Percentiles rank a stretch among this genome's conserved stretches.
Evolutionary conservation across 2,797 vertebrate genomes (phyloP).

Genomic region (Phoxinus dragarum): DNA sequence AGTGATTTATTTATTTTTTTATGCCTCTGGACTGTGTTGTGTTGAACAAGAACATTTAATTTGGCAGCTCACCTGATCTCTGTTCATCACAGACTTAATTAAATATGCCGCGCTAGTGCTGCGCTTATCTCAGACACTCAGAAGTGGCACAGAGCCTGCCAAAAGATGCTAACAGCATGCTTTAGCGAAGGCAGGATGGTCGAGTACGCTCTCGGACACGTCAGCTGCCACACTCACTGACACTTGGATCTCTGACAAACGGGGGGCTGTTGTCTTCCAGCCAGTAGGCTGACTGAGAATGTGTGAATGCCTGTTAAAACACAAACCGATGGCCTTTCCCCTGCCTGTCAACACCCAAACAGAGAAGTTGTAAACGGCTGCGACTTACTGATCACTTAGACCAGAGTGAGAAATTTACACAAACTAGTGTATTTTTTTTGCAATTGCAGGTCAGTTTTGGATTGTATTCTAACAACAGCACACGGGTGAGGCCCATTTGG

Average conservation of each 20-base stretch:
- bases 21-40: constrained; percentile 70
- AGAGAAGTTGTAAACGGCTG: constrained; percentile 8
- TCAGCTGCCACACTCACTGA: constrained; percentile 51
- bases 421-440: background rate
- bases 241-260: constrained; percentile 60
- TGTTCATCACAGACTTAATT: constrained; percentile 18
- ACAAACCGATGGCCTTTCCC: constrained; percentile 58
- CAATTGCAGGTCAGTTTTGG: background rate
- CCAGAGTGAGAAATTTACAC: background rate
- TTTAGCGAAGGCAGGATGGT: constrained; percentile 32
- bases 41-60: constrained; percentile 45
- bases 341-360: constrained; percentile 40
- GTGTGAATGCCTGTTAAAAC: constrained; percentile 66
- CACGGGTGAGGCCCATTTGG: background rate
- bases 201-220: constrained; percentile 28
- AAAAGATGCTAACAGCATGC: constrained; percentile 35
- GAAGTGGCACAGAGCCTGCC: constrained; percentile 31
- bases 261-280: constrained; percentile 50
- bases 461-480: background rate
- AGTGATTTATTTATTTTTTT: constrained; percentile 49
- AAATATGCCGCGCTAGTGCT: constrained; percentile 24
- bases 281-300: constrained; percentile 57
- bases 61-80: constrained; percentile 42
- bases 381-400: constrained; percentile 1
- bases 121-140: constrained; percentile 53